A percentile compares a stretch with the other conserved stretches of the same genome.
phyloP scores from a whole-genome alignment of 2,113 vertebrate genomes.

The Oncorhynchus nerka region DNA sequence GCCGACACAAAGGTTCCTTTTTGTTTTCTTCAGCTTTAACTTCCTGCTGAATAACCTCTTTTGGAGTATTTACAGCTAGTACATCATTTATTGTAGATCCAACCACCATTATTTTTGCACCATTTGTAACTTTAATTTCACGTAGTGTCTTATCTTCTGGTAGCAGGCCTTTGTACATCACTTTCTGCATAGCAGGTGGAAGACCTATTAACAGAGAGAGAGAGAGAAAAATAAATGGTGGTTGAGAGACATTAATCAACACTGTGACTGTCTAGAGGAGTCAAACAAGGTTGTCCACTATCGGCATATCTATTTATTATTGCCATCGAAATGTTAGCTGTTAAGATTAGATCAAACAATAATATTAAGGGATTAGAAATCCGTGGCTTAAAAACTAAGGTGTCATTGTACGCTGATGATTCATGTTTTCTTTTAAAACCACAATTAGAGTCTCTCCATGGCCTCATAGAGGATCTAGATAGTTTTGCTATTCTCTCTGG shows the following conservation, averaged over 20 bases:
- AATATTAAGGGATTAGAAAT: too few relatives aligned
- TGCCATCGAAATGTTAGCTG: too few relatives aligned
- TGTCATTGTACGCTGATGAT: too few relatives aligned
- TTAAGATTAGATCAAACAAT: too few relatives aligned
- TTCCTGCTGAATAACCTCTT: slow-evolving; percentile 93
- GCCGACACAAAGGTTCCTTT: slow-evolving; percentile 95
- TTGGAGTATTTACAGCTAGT: slow-evolving; percentile 94
- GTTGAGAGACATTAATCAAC: background rate
- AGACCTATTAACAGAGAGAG: slow-evolving; percentile 76
- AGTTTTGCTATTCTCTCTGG: too few relatives aligned
- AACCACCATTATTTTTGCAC: slow-evolving; percentile 98
- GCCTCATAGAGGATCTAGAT: too few relatives aligned
- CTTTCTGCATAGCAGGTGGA: slow-evolving; percentile 98
- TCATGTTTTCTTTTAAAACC: too few relatives aligned
- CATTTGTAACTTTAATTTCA: slow-evolving; percentile 94
- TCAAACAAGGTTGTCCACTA: too few relatives aligned
- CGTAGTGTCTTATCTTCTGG: slow-evolving; percentile 95
- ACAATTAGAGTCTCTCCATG: too few relatives aligned
- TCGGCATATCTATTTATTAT: too few relatives aligned
- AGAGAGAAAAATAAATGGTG: background rate
- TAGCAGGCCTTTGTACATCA: slow-evolving; percentile 98
- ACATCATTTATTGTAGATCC: slow-evolving; percentile 98
- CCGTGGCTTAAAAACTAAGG: too few relatives aligned
- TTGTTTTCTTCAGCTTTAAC: slow-evolving; percentile 95
- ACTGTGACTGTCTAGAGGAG: background rate